Evolutionary conservation across 1,140 invertebrate genomes (phyloP), one percentile per base, ranked within the genome.

Genomic region (Armadillidium nasatum): DNA sequence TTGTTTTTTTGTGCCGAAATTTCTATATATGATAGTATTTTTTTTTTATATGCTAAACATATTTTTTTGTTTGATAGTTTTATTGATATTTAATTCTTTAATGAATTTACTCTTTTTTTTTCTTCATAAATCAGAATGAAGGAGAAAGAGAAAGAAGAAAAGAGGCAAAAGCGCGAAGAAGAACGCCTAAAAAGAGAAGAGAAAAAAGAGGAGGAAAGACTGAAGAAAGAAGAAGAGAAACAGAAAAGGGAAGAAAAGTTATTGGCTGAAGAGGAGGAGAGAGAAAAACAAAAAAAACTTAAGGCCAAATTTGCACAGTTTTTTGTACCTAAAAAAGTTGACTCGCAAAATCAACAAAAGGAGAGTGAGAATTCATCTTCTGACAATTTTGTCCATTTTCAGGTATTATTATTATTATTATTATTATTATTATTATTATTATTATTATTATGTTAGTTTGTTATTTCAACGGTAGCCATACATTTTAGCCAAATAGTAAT

Each of bases 241-340:
- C 11, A 2, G 50, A 60, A 60, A 60, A 19, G 7, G 50, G 50
- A 60, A 60, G 50, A 60, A 19, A 13, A 19, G 7, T 4, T 60
- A 60, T 60, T 60, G 50, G 50, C 50, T 60, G 50, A 60, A 60
- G 19, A 60, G 7, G 50, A 60, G 50, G 50, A 60, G 7, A 60
- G 50, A 60, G 50, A 60, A 60, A 60, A 60, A 19, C 50, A 7
- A 7, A 7, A 60, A 60, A 60, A 60, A 60, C 50, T 13, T 13
- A 60, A 60, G 50, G 50, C 50, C 11, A 60, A 60, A 15, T 60
- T 60, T 19, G 50, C 50, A 3, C 50, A 19, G 11, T 60, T 60
- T 60, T 60, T 60, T 60, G 50, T 60, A 2, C 50, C 50, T 7
- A 60, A 60, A 60, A 60, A 60, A 7, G 19, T 60, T 3, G 50